Evolutionary conservation across 2,113 vertebrate genomes (phyloP).

Genomic region (Epinephelus moara): DNA sequence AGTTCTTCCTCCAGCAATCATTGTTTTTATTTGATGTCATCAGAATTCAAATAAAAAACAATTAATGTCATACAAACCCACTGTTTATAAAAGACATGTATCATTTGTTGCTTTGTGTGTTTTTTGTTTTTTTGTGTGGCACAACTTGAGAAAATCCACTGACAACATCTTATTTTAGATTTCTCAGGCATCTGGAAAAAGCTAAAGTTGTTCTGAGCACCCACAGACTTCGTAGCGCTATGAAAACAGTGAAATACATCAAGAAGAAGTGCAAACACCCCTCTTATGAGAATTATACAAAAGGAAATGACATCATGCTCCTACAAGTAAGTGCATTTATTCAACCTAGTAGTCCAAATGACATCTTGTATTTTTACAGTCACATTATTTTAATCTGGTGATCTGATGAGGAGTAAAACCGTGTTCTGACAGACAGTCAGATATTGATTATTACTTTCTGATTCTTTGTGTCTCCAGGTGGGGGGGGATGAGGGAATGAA

Average conservation of each 20-base stretch:
- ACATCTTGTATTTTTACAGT: not conserved
- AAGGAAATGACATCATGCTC: constrained; percentile 76
- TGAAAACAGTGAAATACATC: constrained; percentile 15
- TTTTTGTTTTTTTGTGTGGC: no score
- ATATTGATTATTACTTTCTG: no score
- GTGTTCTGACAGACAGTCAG: no score
- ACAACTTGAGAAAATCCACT: not conserved
- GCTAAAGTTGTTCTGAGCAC: constrained; percentile 66
- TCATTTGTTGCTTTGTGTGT: no score
- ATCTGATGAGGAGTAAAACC: no score
- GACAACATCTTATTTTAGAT: no score
- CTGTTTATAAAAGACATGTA: no score
- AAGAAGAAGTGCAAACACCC: constrained; percentile 30
- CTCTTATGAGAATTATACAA: rapidly evolving
- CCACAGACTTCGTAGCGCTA: constrained; percentile 39
- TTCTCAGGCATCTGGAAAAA: not conserved
- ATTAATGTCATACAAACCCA: no score
- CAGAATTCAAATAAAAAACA: no score
- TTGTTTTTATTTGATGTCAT: not conserved
- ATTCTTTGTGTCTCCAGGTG: no score
- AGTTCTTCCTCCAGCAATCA: not conserved
- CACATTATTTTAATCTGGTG: not conserved
- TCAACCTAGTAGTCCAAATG: not conserved
- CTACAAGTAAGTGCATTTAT: constrained; percentile 64
- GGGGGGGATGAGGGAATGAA: not conserved